Conservation (phyloP, 2,888 invertebrate genomes). For the Mylabris sibirica region DNA sequence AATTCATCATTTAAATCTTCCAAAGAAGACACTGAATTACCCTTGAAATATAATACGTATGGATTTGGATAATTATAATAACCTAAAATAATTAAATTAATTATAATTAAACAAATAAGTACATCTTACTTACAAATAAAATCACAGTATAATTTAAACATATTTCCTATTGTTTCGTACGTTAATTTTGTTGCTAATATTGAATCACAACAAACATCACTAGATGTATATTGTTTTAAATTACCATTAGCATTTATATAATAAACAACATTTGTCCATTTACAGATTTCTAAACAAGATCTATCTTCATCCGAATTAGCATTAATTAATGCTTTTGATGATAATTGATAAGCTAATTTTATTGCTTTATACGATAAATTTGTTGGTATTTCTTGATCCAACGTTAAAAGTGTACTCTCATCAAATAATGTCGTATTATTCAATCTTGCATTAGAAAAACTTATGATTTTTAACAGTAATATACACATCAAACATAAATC, state of each 20-base stretch:
- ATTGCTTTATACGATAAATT: conserved; percentile 35
- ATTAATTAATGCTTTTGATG: conserved; percentile 42
- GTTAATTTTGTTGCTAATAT: conserved; percentile 32
- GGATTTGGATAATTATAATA: conserved; percentile 26
- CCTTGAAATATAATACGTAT: conserved; percentile 34
- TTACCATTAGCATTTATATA: conserved; percentile 33
- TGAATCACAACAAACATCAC: conserved; percentile 30
- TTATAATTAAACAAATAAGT: not conserved
- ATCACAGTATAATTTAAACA: conserved; percentile 34
- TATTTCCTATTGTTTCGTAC: conserved; percentile 35
- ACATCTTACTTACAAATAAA: conserved; percentile 34
- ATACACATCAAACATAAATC: conserved; percentile 43
- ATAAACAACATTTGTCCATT: conserved; percentile 43
- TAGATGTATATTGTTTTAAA: conserved; percentile 28
- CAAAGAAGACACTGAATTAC: conserved; percentile 18
- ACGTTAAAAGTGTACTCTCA: conserved; percentile 8
- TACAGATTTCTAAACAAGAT: conserved; percentile 40
- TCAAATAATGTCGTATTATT: conserved; percentile 12
- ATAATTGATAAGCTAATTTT: conserved; percentile 39
- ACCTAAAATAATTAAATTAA: conserved; percentile 29
- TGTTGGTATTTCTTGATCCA: not conserved
- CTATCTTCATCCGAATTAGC: conserved; percentile 33
- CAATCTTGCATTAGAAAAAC: not conserved
- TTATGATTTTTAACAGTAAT: conserved; percentile 36
- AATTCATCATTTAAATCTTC: conserved; percentile 41